Conservation (phyloP, 2,113 vertebrate genomes). For the Dicaeum eximium region DNA sequence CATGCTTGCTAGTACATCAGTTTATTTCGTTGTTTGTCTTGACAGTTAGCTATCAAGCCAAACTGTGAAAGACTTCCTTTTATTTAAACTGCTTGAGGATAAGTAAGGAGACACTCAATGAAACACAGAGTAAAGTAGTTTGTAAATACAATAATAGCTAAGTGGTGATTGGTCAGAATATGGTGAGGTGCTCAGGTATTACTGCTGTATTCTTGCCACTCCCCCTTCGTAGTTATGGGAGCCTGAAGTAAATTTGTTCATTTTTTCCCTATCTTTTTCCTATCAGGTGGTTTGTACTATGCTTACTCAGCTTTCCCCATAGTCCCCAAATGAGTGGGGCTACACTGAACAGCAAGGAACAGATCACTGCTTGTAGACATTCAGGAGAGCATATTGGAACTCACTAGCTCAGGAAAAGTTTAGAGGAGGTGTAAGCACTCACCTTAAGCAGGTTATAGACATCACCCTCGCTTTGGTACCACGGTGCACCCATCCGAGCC, state of each 20-base stretch:
- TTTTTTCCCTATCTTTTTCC: neutral
- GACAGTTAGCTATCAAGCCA: neutral
- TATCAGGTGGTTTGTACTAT: neutral
- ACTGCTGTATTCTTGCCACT: neutral
- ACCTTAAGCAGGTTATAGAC: slow-evolving; percentile 63
- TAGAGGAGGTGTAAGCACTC: neutral
- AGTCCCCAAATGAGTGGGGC: neutral
- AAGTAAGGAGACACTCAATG: neutral
- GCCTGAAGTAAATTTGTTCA: neutral
- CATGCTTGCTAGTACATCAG: neutral
- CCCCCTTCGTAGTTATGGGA: neutral
- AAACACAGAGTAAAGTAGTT: neutral
- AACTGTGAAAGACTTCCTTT: neutral
- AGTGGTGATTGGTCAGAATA: neutral
- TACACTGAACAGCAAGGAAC: neutral
- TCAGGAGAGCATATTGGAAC: neutral
- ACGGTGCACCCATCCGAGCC: neutral
- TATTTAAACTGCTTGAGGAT: neutral
- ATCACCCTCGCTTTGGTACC: slow-evolving; percentile 63
- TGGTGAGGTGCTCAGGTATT: neutral
- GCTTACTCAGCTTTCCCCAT: neutral
- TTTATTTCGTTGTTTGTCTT: neutral
- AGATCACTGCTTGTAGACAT: neutral
- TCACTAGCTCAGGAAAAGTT: neutral
- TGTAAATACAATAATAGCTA: neutral